A percentile compares a stretch with the other conserved stretches of the same genome.
Conservation (phyloP, 2,888 invertebrate species). For the Rotaria socialis region DNA sequence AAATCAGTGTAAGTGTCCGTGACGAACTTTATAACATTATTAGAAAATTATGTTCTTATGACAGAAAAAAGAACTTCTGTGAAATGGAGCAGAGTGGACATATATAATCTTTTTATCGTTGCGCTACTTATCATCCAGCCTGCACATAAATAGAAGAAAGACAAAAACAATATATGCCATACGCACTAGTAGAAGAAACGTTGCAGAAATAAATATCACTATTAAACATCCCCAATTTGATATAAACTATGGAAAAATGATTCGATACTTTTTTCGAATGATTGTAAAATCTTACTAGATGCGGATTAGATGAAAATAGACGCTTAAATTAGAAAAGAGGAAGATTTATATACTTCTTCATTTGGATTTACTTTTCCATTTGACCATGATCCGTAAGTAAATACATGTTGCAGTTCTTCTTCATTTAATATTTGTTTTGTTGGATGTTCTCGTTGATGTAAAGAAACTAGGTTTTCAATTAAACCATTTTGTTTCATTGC, state of each 20-base stretch:
- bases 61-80: too few species aligned
- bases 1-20: too few species aligned
- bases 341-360: too few species aligned
- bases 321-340: too few species aligned
- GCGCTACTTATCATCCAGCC: too few species aligned
- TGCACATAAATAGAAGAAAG: too few species aligned
- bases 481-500: neutral
- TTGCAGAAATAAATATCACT: neutral
- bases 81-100: too few species aligned
- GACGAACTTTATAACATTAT: too few species aligned
- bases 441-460: neutral
- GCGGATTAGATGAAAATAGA: neutral
- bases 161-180: neutral
- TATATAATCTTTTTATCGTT: too few species aligned
- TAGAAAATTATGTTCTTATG: too few species aligned
- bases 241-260: neutral
- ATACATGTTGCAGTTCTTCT: neutral
- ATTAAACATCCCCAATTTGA: neutral
- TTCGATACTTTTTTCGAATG: neutral
- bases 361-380: neutral
- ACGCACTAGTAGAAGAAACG: neutral
- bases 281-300: neutral
- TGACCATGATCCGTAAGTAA: neutral
- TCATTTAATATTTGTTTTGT: neutral
- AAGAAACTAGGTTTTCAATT: neutral